Evolutionary conservation across 92 coral and sea anemone species (phyloP).

Genomic region (Porites lobata): DNA sequence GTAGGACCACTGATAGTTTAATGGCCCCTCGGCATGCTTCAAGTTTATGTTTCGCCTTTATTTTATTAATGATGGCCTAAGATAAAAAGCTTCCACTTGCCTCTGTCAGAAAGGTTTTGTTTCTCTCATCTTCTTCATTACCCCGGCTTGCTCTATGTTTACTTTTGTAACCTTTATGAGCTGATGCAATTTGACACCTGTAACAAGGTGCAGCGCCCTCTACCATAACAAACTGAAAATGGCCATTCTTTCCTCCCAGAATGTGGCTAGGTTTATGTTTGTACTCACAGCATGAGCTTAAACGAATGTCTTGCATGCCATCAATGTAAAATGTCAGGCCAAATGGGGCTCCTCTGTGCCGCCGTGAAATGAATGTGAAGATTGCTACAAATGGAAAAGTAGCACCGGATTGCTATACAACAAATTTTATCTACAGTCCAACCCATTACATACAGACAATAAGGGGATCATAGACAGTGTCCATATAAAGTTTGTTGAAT

Average conservation of each 20-base stretch:
- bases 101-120: constrained; percentile 81
- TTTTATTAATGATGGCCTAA: no score
- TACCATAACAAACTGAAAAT: constrained; percentile 96
- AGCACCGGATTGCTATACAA: no score
- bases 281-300: constrained; percentile 97
- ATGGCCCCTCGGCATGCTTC: no score
- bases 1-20: no score
- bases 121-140: constrained; percentile 38
- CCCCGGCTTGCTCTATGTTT: constrained; percentile 50
- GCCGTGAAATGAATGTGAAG: constrained; percentile 96
- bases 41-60: no score
- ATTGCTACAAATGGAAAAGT: constrained; percentile 64
- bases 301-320: constrained; percentile 96
- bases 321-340: constrained; percentile 98
- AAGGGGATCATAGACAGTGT: no score
- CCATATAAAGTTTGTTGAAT: no score
- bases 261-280: constrained; percentile 96
- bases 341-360: constrained; percentile 98
- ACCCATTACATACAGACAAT: no score
- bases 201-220: constrained; percentile 99
- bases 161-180: constrained; percentile 46
- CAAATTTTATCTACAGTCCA: no score
- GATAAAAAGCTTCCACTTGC: constrained; percentile 14
- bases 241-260: constrained; percentile 96
- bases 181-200: constrained; percentile 89